Evolutionary conservation across 2,888 invertebrate species (phyloP).

Genomic region (Oscheius sp.): DNA sequence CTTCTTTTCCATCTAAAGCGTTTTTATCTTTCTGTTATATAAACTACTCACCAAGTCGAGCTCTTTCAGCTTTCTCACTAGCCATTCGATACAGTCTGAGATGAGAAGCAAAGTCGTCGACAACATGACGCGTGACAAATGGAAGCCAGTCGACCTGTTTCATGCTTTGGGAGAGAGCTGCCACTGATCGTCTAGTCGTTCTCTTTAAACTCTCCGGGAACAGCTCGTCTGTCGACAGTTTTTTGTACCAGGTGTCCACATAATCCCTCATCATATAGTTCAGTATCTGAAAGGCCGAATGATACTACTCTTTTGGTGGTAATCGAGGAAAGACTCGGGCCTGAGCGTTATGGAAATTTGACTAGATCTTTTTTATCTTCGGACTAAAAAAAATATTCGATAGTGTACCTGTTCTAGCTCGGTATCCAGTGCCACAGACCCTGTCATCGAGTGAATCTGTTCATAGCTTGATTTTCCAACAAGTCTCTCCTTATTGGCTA

Average conservation of each 20-base stretch:
- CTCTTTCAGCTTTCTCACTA: slow-evolving; percentile 72
- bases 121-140: slow-evolving; percentile 86
- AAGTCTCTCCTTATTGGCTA: slow-evolving; percentile 47
- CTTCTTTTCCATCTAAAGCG: slow-evolving; percentile 34
- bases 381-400: neutral
- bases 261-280: slow-evolving; percentile 68
- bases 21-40: neutral
- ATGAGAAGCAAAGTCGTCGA: slow-evolving; percentile 91
- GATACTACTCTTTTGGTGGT: neutral
- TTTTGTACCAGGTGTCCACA: slow-evolving; percentile 70
- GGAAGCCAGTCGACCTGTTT: slow-evolving; percentile 87
- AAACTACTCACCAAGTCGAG: neutral
- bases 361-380: no score
- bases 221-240: slow-evolving; percentile 61
- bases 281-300: slow-evolving; percentile 56
- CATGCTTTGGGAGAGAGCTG: slow-evolving; percentile 62
- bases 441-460: slow-evolving; percentile 58
- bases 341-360: no score
- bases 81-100: slow-evolving; percentile 87
- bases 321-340: no score
- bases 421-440: slow-evolving; percentile 53
- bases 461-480: slow-evolving; percentile 44
- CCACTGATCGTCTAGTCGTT: slow-evolving; percentile 62
- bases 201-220: slow-evolving; percentile 65
- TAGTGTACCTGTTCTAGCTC: slow-evolving; percentile 56